Conservation (phyloP, 2,888 invertebrate genomes). For the Pimpla rufipes region DNA sequence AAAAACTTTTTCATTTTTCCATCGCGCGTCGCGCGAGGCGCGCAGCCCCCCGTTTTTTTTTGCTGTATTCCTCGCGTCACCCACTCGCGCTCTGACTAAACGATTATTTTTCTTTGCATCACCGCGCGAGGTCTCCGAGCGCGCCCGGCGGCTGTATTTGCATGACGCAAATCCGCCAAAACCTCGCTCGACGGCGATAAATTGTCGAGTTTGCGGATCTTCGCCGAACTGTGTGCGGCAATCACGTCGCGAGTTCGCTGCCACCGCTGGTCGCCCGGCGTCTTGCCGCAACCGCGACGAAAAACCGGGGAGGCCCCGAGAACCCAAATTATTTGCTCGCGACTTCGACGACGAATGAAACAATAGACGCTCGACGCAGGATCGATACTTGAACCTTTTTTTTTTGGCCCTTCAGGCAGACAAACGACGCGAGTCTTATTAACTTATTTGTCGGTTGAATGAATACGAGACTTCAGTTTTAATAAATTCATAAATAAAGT, state of each 20-base stretch:
- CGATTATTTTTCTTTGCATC: slow-evolving; percentile 66
- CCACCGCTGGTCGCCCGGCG: not conserved
- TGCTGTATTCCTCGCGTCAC: slow-evolving; percentile 41
- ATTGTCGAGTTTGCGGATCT: slow-evolving; percentile 64
- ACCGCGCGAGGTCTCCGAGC: slow-evolving; percentile 42
- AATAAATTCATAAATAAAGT: no score
- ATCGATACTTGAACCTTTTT: not conserved
- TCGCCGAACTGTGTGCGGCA: slow-evolving; percentile 43
- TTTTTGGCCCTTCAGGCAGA: not conserved
- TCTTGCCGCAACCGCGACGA: not conserved
- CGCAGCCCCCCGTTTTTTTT: not conserved
- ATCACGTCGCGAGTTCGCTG: slow-evolving; percentile 43
- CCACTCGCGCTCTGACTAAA: slow-evolving; percentile 40
- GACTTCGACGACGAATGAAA: not conserved
- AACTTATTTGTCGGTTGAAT: no score
- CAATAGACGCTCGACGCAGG: not conserved
- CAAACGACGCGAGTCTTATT: not conserved
- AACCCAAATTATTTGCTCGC: slow-evolving; percentile 20
- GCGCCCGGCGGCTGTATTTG: slow-evolving; percentile 43
- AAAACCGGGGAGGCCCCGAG: not conserved
- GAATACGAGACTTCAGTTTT: no score
- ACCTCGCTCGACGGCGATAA: slow-evolving; percentile 64
- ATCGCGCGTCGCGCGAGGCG: slow-evolving; percentile 7
- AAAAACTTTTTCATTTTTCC: slow-evolving; percentile 21
- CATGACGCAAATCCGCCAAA: slow-evolving; percentile 59